Evolutionary conservation across 2,797 vertebrate species (phyloP).

Genomic region (Lophura swinhoii): DNA sequence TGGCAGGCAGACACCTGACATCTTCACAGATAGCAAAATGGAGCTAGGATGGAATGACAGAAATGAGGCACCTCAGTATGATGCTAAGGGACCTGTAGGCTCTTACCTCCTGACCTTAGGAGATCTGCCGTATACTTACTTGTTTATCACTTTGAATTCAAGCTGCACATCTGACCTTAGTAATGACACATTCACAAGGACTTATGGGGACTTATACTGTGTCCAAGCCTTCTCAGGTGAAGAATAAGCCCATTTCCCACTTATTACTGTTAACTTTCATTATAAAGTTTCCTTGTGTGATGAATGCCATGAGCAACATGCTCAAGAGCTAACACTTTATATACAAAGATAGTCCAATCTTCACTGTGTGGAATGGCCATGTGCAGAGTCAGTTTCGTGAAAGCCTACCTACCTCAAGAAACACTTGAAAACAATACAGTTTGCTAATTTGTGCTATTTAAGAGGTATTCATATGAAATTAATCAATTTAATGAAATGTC

Average conservation of each 20-base stretch:
- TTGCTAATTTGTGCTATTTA: background rate
- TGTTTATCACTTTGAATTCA: background rate
- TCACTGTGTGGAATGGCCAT: background rate
- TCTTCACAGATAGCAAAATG: background rate
- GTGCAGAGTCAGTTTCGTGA: background rate
- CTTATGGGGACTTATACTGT: background rate
- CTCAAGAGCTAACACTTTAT: background rate
- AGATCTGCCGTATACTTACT: background rate
- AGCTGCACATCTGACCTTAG: background rate
- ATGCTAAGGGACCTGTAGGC: background rate
- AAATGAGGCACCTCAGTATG: background rate
- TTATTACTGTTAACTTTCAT: background rate
- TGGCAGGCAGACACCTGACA: background rate
- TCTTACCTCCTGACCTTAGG: fast-evolving
- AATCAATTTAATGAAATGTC: background rate
- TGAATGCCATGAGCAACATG: fast-evolving
- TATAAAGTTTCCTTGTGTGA: background rate
- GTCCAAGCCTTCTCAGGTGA: background rate
- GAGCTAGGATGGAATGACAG: background rate
- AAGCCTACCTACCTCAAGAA: background rate
- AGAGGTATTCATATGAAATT: background rate
- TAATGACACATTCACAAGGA: background rate
- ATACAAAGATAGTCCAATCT: background rate
- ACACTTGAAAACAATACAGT: background rate
- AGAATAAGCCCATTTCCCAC: background rate